Percentiles rank a stretch among this genome's conserved stretches.
phyloP scores from a whole-genome alignment of 2,888 invertebrate species.

The Chrysotoxum bicinctum region DNA sequence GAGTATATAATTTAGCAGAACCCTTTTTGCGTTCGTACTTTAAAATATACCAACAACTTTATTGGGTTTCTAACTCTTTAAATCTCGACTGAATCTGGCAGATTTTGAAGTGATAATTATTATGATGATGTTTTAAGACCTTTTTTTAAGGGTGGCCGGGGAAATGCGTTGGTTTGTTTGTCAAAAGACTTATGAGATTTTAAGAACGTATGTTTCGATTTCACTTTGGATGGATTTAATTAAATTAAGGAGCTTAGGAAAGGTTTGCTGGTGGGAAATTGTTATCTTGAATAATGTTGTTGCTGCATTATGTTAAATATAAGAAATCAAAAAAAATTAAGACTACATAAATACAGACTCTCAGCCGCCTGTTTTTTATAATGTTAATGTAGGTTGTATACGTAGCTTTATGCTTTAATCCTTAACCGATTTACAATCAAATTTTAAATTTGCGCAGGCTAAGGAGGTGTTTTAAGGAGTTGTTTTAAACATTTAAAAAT shows the following conservation, averaged over 20 bases:
- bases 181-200: slow-evolving; percentile 2
- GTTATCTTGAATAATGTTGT: neutral
- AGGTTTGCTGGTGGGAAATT: neutral
- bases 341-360: too few species aligned
- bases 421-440: too few species aligned
- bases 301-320: too few species aligned
- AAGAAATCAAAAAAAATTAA: too few species aligned
- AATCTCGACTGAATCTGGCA: slow-evolving; percentile 70
- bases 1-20: slow-evolving; percentile 8
- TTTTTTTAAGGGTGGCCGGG: neutral
- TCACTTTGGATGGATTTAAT: neutral
- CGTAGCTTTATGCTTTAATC: too few species aligned
- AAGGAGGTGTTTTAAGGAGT: too few species aligned
- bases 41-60: slow-evolving; percentile 22
- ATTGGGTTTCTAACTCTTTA: slow-evolving; percentile 33
- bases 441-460: too few species aligned
- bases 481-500: too few species aligned
- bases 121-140: slow-evolving; percentile 43
- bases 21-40: slow-evolving; percentile 55
- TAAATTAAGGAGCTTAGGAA: slow-evolving; percentile 15
- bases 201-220: slow-evolving; percentile 12
- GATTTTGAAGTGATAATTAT: slow-evolving; percentile 73
- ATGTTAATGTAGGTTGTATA: too few species aligned
- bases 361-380: too few species aligned
- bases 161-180: neutral